Evolutionary conservation across 2,113 vertebrate genomes (phyloP).

Genomic region (Lepisosteus osseus): DNA sequence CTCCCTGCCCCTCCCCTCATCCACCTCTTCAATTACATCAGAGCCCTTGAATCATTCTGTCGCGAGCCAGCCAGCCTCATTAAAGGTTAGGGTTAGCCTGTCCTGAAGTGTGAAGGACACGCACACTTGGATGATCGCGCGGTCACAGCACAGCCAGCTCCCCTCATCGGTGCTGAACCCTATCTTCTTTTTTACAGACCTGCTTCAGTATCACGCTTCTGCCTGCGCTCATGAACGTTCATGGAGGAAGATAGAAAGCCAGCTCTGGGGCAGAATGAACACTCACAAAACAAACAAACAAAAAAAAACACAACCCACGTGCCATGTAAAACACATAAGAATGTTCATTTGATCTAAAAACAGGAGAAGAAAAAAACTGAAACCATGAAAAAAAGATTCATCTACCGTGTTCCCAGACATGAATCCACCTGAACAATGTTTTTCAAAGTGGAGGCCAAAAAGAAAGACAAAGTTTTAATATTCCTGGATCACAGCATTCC

Average conservation of each 20-base stretch:
- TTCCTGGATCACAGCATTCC: neutral
- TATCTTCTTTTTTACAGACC: neutral
- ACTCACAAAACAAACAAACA: neutral
- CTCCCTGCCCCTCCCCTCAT: too few relatives aligned
- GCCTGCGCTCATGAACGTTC: too few relatives aligned
- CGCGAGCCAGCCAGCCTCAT: slow-evolving; percentile 12
- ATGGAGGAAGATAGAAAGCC: neutral
- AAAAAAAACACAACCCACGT: neutral
- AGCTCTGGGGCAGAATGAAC: neutral
- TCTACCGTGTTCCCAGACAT: too few relatives aligned
- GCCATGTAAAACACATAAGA: neutral
- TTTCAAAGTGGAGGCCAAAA: neutral
- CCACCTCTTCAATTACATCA: slow-evolving; percentile 13
- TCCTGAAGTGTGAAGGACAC: slow-evolving; percentile 5
- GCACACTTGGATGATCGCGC: neutral
- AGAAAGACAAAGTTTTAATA: slow-evolving; percentile 3
- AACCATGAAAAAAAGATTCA: slow-evolving; percentile 6
- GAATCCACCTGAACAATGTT: too few relatives aligned
- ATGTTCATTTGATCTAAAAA: neutral
- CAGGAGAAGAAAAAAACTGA: slow-evolving; percentile 4
- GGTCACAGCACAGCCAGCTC: neutral
- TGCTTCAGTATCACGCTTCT: neutral
- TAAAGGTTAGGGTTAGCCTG: neutral
- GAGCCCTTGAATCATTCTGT: slow-evolving; percentile 14
- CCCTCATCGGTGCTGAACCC: neutral